These are phyloP conservation scores for Toxotes jaculatrix DNA, from an alignment of 2,113 vertebrate species.

Conservation along the genomic window DNA sequence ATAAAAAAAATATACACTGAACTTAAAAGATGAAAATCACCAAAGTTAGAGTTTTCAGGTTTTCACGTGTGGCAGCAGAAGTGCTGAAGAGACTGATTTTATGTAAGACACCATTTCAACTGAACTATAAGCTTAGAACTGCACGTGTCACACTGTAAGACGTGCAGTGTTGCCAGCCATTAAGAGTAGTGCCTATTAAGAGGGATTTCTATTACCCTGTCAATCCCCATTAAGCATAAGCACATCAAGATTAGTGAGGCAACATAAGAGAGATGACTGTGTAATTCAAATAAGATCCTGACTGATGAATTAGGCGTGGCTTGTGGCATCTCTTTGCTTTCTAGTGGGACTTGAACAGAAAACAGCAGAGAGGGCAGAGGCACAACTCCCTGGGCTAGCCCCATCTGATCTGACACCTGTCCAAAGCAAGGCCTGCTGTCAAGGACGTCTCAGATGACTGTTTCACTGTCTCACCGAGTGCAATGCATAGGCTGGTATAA, in stretches of 20 bases:
- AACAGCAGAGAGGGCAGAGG: conserved; percentile 10
- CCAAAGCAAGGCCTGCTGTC: conserved; percentile 66
- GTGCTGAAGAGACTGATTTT: neutral
- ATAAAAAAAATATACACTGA: neutral
- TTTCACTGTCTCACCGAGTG: conserved; percentile 68
- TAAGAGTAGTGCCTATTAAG: neutral
- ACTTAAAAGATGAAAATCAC: neutral
- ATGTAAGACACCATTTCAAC: neutral
- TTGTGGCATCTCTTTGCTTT: conserved; percentile 28
- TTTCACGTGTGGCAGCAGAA: neutral
- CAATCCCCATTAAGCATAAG: conserved; percentile 5
- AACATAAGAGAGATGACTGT: conserved; percentile 14
- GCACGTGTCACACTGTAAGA: conserved; percentile 1
- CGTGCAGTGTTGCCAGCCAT: conserved; percentile 3
- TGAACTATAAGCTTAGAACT: neutral
- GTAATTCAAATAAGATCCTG: conserved; percentile 53
- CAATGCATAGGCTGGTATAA: conserved; percentile 71
- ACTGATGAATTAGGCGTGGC: conserved; percentile 39
- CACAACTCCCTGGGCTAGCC: conserved; percentile 32
- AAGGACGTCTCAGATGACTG: conserved; percentile 80
- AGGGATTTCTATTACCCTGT: conserved; percentile 7
- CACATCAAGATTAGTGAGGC: conserved; percentile 11
- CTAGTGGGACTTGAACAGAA: conserved; percentile 25
- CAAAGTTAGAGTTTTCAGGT: neutral
- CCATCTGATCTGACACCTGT: conserved; percentile 78